Evolutionary conservation across 92 coral and sea anemone species (phyloP), one percentile per base, ranked within the genome.

Genomic region (Porites divaricata): DNA sequence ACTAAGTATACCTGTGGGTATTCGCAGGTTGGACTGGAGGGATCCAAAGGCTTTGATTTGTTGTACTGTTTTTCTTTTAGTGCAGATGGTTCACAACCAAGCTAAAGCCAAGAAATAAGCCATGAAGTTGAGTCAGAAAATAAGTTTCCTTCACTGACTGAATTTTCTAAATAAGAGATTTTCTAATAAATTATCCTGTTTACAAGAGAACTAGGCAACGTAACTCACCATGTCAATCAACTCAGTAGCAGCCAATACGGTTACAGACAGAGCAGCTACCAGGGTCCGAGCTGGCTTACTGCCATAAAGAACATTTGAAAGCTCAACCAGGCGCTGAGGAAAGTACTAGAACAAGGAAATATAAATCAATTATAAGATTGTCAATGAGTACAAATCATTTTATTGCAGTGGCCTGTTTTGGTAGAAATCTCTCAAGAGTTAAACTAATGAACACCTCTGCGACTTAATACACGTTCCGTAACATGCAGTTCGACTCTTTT

Each of bases 271-370:
- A 11, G 93, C 91, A 0, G 98, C 99, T 10, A 94, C 83, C 17
- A 95, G 93, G 5, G 99, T 94, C 19, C 98, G 95, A 23, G 99
- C 96, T 17, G 95, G 93, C 70, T 95, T 96, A 76, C 91, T 96
- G 3, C 82, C 88, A 11, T 96, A 98, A 20, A 96, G 88, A 28
- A 89, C 70, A 63, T 89, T 74, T 19, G 99, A 96, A 57, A 92
- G 19, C 9, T 88, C 91, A 7, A 92, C 83, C 61, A 83, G 6
- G 50, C 19, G 68, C 49, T 22, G 49, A 11, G 74, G 74, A n/a
- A 64, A 77, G 69, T 65, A 53, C 89, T 71, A 23, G 61, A 81
- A 21, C 21, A 8, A 26, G 59, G n/a, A 71, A 65, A 49, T 1
- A 61, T 23, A 4, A 35, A 5, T 35, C 4, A 35, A 35, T 35